Evolutionary conservation across 1,140 invertebrate species (phyloP), one percentile per base, ranked within the genome.

Genomic region (Drosophila kepulauana): DNA sequence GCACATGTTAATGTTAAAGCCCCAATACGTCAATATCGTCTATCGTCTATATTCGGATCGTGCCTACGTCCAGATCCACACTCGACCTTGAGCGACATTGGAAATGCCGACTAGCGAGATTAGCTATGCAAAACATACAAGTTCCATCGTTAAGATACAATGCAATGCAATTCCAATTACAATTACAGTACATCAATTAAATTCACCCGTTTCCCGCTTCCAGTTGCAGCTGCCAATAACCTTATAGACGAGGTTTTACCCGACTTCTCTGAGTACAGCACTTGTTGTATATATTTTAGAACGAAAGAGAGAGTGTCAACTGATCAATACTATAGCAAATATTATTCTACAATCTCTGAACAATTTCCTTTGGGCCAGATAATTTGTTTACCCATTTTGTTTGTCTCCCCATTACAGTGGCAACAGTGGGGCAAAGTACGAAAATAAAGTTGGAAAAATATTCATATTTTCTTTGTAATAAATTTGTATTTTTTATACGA

Each of bases 81-180:
- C 33, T 52, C 45, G 82, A 86, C 82, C 82, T 86, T 86, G 75
- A 76, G 80, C 78, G 81, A 73, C 78, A 85, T 85, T 85, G 81
- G 54, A 75, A 85, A 78, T 78, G 72, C 72, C 61, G 54, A 25
- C 20, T 25, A 16, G 62, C 11, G 49, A 48, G 35, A 64, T 59
- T 59, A 48, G 41, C 74, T 82, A 81, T 81, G 79, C 70, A 79
- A 82, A 82, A 82, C 52, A 59, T 43, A 43, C 11, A 58, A 46
- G 38, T 25, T 25, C 20, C 61, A 38, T 30, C 61, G 38, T 8
- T 15, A 6, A 62, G 46, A 33, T 6, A 30, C 51, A 2, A 13
- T 52, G 3, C 43, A 75, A 75, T 70, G 20, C 20, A 25, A 25
- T 25, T 25, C 4, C 20, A 25, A 25, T 25, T 25, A 25, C 20